Percentiles rank a stretch among this genome's conserved stretches.
phyloP scores from a whole-genome alignment of 1,140 invertebrate species.

The Trigoniulus corallinus region DNA sequence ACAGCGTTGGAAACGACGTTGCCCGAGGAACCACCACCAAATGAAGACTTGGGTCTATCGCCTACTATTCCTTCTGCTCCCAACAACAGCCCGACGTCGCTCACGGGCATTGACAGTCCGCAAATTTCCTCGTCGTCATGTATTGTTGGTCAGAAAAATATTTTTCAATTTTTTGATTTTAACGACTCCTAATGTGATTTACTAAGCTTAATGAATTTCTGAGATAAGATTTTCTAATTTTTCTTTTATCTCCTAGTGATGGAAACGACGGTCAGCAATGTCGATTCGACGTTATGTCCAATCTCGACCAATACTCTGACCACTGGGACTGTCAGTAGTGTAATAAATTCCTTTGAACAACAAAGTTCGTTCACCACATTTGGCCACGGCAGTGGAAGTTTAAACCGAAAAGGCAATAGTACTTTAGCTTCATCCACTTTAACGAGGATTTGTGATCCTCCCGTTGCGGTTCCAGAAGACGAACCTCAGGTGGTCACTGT shows the following conservation, averaged over 20 bases:
- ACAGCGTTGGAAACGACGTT: neutral
- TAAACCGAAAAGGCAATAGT: no score
- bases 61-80: constrained; percentile 2
- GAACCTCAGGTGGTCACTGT: no score
- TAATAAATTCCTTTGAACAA: no score
- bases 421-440: no score
- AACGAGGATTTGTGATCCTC: no score
- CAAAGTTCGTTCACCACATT: no score
- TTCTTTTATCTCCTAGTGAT: neutral
- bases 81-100: constrained; percentile 4
- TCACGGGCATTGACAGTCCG: neutral
- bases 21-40: neutral
- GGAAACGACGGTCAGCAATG: neutral
- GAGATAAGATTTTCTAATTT: no score
- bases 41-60: neutral
- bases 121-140: neutral
- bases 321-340: no score
- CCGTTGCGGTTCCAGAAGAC: no score
- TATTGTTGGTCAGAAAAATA: neutral
- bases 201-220: no score
- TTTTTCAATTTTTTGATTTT: neutral
- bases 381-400: no score
- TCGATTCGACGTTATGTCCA: neutral
- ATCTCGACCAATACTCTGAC: neutral
- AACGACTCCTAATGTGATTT: neutral